These are phyloP conservation scores for Rousettus leschenaultii DNA, from an alignment of 2,113 vertebrate species.

Conservation along the genomic window DNA sequence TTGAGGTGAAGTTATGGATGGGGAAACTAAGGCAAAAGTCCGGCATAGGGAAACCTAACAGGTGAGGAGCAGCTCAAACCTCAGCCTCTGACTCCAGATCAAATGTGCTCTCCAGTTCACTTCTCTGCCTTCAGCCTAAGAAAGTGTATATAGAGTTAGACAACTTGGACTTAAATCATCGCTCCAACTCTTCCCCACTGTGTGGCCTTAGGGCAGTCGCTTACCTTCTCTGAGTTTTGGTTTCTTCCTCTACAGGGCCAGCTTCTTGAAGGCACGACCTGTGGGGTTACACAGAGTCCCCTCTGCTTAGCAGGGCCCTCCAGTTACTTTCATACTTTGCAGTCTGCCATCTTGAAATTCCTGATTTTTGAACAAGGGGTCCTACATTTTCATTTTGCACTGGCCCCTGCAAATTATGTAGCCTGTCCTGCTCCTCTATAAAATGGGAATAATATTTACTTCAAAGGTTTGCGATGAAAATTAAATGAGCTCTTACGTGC, in stretches of 20 bases:
- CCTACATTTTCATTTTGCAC: neutral
- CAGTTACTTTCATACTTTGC: neutral
- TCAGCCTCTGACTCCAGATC: neutral
- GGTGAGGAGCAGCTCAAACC: neutral
- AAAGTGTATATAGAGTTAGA: neutral
- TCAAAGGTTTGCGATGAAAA: neutral
- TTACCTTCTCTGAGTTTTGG: neutral
- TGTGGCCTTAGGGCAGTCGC: neutral
- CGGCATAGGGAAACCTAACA: neutral
- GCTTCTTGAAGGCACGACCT: accelerated
- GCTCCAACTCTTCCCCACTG: accelerated
- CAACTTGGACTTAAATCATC: neutral
- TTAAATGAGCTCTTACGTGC: neutral
- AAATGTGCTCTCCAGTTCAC: accelerated
- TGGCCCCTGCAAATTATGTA: neutral
- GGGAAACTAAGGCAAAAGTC: neutral
- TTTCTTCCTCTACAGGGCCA: neutral
- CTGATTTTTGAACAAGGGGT: neutral
- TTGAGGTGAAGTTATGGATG: neutral
- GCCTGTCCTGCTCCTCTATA: neutral
- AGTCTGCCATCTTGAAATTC: neutral
- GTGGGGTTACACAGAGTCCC: neutral
- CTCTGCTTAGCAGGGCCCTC: neutral
- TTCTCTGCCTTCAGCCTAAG: neutral
- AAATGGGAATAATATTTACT: neutral